These are phyloP conservation scores for Platyrinchus mystaceus DNA, from an alignment of 2,797 vertebrate species.

Conservation along the genomic window DNA sequence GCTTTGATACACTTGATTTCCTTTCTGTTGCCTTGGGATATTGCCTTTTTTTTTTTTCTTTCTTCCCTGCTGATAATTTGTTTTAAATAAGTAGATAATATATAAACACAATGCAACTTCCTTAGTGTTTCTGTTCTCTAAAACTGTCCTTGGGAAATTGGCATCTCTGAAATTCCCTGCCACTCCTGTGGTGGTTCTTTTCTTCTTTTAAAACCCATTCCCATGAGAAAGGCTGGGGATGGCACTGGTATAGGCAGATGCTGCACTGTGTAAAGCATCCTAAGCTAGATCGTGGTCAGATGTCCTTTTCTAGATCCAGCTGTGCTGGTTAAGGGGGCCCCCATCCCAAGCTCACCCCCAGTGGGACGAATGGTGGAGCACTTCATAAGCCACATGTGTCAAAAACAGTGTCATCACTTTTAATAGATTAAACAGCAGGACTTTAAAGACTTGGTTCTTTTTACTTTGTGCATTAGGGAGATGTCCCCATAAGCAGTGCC, in stretches of 20 bases:
- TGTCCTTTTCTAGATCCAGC: not conserved
- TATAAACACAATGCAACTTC: not conserved
- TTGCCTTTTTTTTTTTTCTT: not conserved
- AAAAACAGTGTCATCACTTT: not conserved
- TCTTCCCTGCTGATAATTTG: not conserved
- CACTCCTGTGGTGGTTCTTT: not conserved
- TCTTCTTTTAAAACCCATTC: not conserved
- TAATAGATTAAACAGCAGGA: not conserved
- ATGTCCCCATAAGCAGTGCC: not conserved
- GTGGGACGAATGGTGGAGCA: not conserved
- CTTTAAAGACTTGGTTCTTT: not conserved
- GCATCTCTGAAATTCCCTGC: not conserved
- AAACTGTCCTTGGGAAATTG: not conserved
- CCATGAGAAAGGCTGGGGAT: not conserved
- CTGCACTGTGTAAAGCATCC: not conserved
- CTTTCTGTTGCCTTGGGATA: conserved; percentile 42
- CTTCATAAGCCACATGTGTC: not conserved
- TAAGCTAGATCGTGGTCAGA: not conserved
- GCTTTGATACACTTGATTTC: conserved; percentile 45
- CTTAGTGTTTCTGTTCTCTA: not conserved
- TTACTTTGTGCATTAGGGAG: not conserved
- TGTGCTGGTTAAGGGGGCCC: not conserved
- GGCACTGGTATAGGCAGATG: not conserved
- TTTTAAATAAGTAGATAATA: conserved; percentile 5
- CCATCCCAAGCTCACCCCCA: not conserved